Base-by-base conservation (phyloP, 1,140 invertebrate genomes). In the Drosophila repleta region DNA sequence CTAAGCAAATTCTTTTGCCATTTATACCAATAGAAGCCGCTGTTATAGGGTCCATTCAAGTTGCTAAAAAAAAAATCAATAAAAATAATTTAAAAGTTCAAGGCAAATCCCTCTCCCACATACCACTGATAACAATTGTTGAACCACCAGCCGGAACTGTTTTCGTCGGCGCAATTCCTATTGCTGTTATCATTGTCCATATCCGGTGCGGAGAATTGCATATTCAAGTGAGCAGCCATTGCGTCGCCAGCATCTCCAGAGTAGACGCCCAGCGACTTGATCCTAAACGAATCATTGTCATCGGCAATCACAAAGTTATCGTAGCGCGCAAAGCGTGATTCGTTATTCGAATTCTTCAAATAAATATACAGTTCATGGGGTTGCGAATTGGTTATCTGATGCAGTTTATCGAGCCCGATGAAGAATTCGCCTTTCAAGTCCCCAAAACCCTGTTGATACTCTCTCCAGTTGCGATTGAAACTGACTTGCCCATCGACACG, bases 191-290 rank as follows among this genome's bases (percentile, higher is more conserved):
- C 96, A 76, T 96, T 94, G 82, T 96, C 95, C 13, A 92, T 77
- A 71, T 96, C 96, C 10, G 92, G 91, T 0, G 95, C 95, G 18
- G 94, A 95, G 91, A 96, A 96, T 79, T 94, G 94, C 85, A 94
- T 94, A 0, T 94, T 93, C 49, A 94, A 93, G 76, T 96, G 95
- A 39, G 95, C 94, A 13, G 92, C 91, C 51, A 96, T 82, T 0
- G 95, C 94, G 89, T 96, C 94, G 8, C 92, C 94, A 62, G 94
- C 94, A 76, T 93, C 94, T 11, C 95, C 95, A 21, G 92, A 92
- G 79, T 94, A 96, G 35, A 93, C 92, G 4, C 93, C 93, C 1
- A 96, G 90, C 0, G 94, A 91, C 66, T 92, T 93, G 15, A 96
- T 93, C 21, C 93, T 91, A 79, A 94, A 96, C 1, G 93, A 93